Conservation (phyloP, 2,113 vertebrate genomes). For the Delphinapterus leucas region DNA sequence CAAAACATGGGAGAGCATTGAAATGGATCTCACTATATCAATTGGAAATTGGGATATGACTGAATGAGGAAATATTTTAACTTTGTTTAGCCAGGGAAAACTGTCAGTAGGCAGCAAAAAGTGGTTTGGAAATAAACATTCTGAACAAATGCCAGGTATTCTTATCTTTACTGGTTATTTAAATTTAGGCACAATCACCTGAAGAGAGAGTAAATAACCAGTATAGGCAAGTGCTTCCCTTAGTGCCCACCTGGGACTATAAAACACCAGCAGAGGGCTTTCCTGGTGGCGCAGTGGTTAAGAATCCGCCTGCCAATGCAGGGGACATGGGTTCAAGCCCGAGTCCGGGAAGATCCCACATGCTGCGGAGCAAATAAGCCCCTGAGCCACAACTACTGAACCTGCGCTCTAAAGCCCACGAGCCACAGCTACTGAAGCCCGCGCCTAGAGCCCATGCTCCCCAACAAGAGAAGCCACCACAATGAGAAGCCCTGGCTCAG, state of each 20-base stretch:
- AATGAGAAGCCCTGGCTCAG: too few species aligned
- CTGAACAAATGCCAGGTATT: not conserved
- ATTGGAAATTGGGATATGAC: not conserved
- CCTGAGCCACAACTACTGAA: too few species aligned
- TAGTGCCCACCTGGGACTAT: not conserved
- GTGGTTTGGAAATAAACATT: constrained; percentile 30
- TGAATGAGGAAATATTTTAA: not conserved
- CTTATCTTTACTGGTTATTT: constrained; percentile 30
- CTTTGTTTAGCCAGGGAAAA: constrained; percentile 16
- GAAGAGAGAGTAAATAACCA: not conserved
- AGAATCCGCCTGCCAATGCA: too few species aligned
- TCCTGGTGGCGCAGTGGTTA: too few species aligned
- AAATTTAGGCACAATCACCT: not conserved
- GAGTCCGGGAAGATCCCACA: too few species aligned
- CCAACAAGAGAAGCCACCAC: too few species aligned
- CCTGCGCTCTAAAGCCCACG: too few species aligned
- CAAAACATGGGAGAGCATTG: not conserved
- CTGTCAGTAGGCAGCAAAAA: constrained; percentile 37
- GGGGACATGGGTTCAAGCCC: too few species aligned
- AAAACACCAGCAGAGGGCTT: not conserved
- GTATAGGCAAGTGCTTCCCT: not conserved
- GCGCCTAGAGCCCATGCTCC: too few species aligned
- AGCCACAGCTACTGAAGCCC: too few species aligned
- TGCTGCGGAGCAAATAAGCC: too few species aligned
- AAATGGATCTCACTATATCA: not conserved